Conservation (phyloP, 1,140 invertebrate genomes). For the Microplitis demolitor region DNA sequence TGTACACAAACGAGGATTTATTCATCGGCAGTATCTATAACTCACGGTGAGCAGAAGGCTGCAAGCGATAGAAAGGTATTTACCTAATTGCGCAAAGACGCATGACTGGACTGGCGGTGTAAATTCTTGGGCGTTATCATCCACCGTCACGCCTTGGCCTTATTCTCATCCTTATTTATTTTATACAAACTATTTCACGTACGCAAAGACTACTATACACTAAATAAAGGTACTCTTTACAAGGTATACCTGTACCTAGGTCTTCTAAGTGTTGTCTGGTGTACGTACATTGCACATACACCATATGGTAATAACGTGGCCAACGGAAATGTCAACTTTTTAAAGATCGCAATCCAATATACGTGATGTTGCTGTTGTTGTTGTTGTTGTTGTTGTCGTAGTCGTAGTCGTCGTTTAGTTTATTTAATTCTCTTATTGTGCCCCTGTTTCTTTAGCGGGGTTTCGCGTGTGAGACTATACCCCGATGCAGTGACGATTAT, state of each 20-base stretch:
- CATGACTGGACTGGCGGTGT: constrained; percentile 22
- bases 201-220: neutral
- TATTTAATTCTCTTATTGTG: neutral
- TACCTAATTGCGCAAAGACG: constrained; percentile 36
- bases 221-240: too few relatives aligned
- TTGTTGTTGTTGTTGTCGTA: neutral
- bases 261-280: neutral
- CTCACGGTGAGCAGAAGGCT: constrained; percentile 21
- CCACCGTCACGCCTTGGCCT: constrained; percentile 30
- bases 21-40: constrained; percentile 25
- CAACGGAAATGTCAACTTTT: neutral
- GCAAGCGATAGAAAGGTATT: constrained; percentile 31
- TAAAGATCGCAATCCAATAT: constrained; percentile 3
- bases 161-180: constrained; percentile 26
- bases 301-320: constrained; percentile 7
- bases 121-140: constrained; percentile 33
- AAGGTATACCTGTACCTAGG: too few relatives aligned
- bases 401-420: neutral
- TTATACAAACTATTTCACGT: constrained; percentile 9
- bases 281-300: neutral
- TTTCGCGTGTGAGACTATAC: neutral
- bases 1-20: constrained; percentile 28
- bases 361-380: too few relatives aligned
- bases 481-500: constrained; percentile 10
- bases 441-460: neutral